Base-by-base conservation (phyloP, 1,140 invertebrate species). In the Pogonus chalceus region DNA sequence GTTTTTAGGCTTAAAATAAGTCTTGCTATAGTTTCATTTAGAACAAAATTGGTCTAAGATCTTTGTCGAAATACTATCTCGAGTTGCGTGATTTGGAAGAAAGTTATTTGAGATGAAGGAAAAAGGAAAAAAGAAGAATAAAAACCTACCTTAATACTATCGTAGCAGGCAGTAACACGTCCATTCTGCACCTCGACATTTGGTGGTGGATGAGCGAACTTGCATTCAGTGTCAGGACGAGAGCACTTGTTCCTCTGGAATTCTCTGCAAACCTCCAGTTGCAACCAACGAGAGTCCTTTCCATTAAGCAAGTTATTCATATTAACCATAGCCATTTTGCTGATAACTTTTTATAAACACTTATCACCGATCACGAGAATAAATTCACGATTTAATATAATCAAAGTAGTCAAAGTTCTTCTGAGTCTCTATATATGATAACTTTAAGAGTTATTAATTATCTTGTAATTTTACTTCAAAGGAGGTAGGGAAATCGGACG, bases 181-280 rank as follows among this genome's bases (percentile, higher is more conserved):
- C 97, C 97, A 78, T 99, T 99, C 79, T 98, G 96, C 63, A 99
- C 93, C 79, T 99, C 97, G 63, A 99, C 96, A 76, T 98, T 96
- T 62, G 93, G 84, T 52, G 95, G 94, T 43, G 97, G 97, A 83
- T 99, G 97, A 58, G 96, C 97, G 75, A 98, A 99, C 81, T 99
- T 99, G 85, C 96, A 99, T 77, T 99, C 96, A 62, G 90, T 92
- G 79, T 99, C 96, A 31, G 93, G 88, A 65, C 97, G 84, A 60
- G 94, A 92, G 76, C 97, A 99, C 81, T 98, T 98, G 82, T 96
- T 97, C 69, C 97, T 83, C 79, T 98, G 96, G 78, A 94, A 99
- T 77, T 99, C 96, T 55, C 96, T 85, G 79, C 97, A 99, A 69
- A 99, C 96, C 79, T 99, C 97, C 69, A 99, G 80, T 72, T 99